These are phyloP conservation scores for Hassar affinis DNA, from an alignment of 2,113 vertebrate genomes.

Conservation along the genomic window DNA sequence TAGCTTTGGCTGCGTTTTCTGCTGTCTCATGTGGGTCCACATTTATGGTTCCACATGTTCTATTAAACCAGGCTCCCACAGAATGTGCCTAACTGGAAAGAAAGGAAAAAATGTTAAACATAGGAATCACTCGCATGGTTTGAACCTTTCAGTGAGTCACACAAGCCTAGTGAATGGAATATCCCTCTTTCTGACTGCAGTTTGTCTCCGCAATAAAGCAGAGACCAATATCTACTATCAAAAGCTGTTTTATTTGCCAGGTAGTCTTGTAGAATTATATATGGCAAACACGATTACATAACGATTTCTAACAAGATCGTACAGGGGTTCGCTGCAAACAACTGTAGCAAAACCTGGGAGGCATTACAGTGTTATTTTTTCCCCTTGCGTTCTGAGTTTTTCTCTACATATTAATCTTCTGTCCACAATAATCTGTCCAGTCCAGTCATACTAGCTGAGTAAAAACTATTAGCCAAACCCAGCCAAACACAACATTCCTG, in stretches of 20 bases:
- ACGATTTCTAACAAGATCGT: background rate
- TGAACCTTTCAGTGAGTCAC: constrained; percentile 12
- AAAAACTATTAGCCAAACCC: background rate
- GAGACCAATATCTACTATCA: background rate
- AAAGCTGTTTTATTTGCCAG: background rate
- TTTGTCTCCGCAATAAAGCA: constrained; percentile 2
- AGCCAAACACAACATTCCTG: background rate
- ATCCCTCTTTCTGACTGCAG: constrained; percentile 13
- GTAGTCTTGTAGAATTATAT: background rate
- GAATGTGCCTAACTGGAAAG: constrained; percentile 25
- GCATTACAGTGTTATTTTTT: background rate
- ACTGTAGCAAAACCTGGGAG: background rate
- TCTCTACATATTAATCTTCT: background rate
- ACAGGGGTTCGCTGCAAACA: background rate
- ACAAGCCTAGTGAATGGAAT: constrained; percentile 3
- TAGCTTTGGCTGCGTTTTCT: constrained; percentile 32
- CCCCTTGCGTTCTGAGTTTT: background rate
- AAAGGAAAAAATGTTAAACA: constrained; percentile 42
- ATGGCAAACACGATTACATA: background rate
- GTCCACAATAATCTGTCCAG: background rate
- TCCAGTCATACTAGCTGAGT: background rate
- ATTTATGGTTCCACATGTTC: constrained; percentile 44
- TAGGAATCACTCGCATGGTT: constrained; percentile 23
- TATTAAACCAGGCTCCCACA: constrained; percentile 30
- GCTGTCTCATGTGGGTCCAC: constrained; percentile 39